These are phyloP conservation scores for Steinernema feltiae DNA, from an alignment of 1,140 invertebrate species.

Conservation along the genomic window DNA sequence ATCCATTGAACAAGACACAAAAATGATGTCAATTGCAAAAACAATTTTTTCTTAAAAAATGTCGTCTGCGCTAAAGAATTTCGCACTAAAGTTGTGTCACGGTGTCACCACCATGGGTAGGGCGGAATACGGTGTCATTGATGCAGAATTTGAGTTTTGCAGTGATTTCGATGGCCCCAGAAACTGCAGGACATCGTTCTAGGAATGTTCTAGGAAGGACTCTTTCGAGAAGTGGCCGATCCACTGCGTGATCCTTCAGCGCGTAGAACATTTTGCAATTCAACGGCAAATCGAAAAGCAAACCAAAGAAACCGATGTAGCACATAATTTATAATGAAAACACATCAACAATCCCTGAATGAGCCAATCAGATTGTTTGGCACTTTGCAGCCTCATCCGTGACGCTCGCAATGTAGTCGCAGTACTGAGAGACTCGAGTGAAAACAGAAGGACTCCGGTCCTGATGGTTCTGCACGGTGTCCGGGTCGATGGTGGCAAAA, in stretches of 20 bases:
- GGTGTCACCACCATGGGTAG: not conserved
- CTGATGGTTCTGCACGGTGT: not conserved
- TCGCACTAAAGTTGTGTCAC: too few species aligned
- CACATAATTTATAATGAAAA: too few species aligned
- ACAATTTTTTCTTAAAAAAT: too few species aligned
- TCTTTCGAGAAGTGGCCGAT: not conserved
- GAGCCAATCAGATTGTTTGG: too few species aligned
- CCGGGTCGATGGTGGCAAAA: not conserved
- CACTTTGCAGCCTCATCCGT: too few species aligned
- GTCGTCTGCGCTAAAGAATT: too few species aligned
- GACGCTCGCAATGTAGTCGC: not conserved
- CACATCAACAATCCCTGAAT: too few species aligned
- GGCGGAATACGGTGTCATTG: not conserved
- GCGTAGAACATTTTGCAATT: too few species aligned
- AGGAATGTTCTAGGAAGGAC: not conserved
- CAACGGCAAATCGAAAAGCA: too few species aligned
- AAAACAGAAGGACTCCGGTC: not conserved
- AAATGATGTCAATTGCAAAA: too few species aligned
- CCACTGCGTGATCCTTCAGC: not conserved
- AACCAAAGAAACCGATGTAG: too few species aligned
- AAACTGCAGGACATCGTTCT: not conserved
- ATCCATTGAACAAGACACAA: too few species aligned
- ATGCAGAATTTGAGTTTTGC: not conserved
- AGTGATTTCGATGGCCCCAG: not conserved
- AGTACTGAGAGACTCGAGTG: not conserved